Evolutionary conservation across 2,797 vertebrate species (phyloP).

Genomic region (Mormyrus proboscirostris): DNA sequence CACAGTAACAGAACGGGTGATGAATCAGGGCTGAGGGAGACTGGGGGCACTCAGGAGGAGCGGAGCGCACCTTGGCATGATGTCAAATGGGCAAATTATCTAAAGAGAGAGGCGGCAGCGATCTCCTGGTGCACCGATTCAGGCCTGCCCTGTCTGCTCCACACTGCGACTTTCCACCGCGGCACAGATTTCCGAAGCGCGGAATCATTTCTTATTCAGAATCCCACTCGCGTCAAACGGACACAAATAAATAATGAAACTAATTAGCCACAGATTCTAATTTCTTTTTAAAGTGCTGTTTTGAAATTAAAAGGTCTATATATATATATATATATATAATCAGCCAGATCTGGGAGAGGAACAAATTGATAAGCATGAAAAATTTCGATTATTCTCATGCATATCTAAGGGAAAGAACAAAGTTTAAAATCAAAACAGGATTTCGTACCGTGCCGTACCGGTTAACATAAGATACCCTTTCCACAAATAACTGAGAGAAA

Average conservation of each 20-base stretch:
- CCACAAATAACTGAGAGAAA: background rate
- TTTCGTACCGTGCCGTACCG: background rate
- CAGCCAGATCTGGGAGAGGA: background rate
- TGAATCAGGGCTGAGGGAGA: background rate
- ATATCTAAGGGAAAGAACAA: background rate
- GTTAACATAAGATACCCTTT: background rate
- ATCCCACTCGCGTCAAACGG: background rate
- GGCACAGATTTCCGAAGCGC: background rate
- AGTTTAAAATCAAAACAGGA: slow-evolving; percentile 7
- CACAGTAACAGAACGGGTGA: background rate
- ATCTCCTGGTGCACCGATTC: background rate
- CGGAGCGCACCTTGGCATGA: background rate
- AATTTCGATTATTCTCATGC: background rate
- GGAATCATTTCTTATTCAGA: slow-evolving; percentile 15
- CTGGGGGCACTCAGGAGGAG: background rate
- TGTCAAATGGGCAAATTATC: slow-evolving; percentile 13
- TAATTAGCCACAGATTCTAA: slow-evolving; percentile 2
- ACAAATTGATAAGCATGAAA: slow-evolving; percentile 6
- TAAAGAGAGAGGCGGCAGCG: background rate
- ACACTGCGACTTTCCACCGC: background rate
- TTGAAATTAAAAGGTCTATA: slow-evolving; percentile 15
- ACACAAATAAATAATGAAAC: slow-evolving; percentile 18
- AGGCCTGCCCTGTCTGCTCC: background rate
- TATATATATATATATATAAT: background rate
- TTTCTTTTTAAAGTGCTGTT: background rate